Base-by-base conservation (phyloP, 1,140 invertebrate species). In the Drosophila punjabiensis region DNA sequence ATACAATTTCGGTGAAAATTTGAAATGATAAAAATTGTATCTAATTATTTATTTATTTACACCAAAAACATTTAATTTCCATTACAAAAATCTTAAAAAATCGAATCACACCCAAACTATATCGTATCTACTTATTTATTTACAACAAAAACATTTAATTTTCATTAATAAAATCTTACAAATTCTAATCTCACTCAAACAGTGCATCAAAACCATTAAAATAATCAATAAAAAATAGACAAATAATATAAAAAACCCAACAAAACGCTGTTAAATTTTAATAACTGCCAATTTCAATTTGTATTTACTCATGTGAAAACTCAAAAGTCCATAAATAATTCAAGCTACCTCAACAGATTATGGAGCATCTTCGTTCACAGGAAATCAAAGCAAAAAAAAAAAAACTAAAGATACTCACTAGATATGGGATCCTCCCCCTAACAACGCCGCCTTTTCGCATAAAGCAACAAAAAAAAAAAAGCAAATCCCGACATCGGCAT, bases 341-440 rank as follows among this genome's bases (percentile, higher is more conserved):
- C 32, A 39, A 20, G 48, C 52, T 28, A 48, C 18, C 65, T 13
- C 20, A n/a, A 30, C 18, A 60, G 66, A 74, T 70, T 41, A 41
- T 39, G 43, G 24, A 41, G 28, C 35, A 74, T 73, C 55, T 73
- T 37, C 13, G 69, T 74, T 74, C 68, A 74, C 47, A 73, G 55
- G 47, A 74, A 74, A 74, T 74, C 68, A 59, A 43, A 16, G 68
- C 70, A 74, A 43, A 71, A 64, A 69, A 45, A 68, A 74, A 43
- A 71, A 53, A 69, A 45, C 48, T 20, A 20, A 37, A 45, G 64
- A 69, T 71, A 37, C 39, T 53, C 33, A 28, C 48, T 35, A 45
- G 68, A 71, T 71, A 71, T 47, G 68, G 64, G 68, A 53, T 68
- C 65, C 68, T 69, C 68, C 68, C 64, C 68, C 70, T 61, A 74